These are phyloP conservation scores for Lordiphosa stackelbergi DNA, from an alignment of 1,140 invertebrate species.

Conservation along the genomic window DNA sequence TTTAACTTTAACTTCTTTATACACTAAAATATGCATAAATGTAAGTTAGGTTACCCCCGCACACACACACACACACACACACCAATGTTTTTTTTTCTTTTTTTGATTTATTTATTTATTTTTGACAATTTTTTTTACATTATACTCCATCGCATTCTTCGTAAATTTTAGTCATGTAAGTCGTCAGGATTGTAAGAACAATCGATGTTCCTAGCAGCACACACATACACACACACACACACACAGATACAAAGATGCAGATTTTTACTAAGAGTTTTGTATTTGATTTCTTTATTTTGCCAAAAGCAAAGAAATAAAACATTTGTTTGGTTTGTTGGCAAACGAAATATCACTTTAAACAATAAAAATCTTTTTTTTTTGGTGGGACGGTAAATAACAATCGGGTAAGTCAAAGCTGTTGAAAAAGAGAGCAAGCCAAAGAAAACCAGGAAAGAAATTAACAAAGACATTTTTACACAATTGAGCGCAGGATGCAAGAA, in stretches of 20 bases:
- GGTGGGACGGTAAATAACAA: too few relatives aligned
- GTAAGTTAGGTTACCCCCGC: constrained; percentile 13
- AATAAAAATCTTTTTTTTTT: too few relatives aligned
- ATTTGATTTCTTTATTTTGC: constrained; percentile 31
- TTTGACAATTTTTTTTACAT: constrained; percentile 40
- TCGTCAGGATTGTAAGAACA: constrained; percentile 18
- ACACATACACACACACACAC: constrained; percentile 25
- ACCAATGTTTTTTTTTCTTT: constrained; percentile 6
- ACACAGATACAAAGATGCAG: constrained; percentile 19
- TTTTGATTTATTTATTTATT: constrained; percentile 2
- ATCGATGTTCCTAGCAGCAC: constrained; percentile 62
- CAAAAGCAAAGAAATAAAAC: constrained; percentile 28
- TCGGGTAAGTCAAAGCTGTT: too few relatives aligned
- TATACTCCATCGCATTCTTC: constrained; percentile 30
- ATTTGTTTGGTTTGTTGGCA: constrained; percentile 49
- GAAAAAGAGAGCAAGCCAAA: too few relatives aligned
- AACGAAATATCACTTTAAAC: constrained; percentile 35
- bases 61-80: too few relatives aligned
- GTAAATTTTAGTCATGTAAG: constrained; percentile 17
- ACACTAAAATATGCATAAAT: constrained; percentile 15
- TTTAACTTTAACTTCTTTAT: constrained; percentile 33
- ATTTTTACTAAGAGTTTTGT: constrained; percentile 18
- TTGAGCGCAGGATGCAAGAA: too few relatives aligned
- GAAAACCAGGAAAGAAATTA: too few relatives aligned
- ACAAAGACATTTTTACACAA: too few relatives aligned